Conservation (phyloP, 2,113 vertebrate genomes). For the Emydura subglobosa region DNA sequence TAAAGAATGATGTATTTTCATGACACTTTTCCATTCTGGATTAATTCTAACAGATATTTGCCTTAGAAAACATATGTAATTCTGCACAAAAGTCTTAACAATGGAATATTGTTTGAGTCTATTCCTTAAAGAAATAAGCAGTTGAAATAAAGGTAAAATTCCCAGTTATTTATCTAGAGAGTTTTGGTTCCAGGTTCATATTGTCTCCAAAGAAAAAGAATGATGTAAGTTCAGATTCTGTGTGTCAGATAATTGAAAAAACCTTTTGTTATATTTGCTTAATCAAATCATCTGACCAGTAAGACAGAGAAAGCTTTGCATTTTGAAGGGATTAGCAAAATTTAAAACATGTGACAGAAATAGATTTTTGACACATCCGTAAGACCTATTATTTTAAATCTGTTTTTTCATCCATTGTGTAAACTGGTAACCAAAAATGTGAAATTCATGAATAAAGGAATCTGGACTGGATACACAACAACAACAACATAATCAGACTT, state of each 20-base stretch:
- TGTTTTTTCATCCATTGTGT: background rate
- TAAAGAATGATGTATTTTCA: background rate
- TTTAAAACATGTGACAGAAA: background rate
- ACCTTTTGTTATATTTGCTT: background rate
- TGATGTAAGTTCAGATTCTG: background rate
- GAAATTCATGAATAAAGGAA: background rate
- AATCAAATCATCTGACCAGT: background rate
- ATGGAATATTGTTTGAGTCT: background rate
- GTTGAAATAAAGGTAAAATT: background rate
- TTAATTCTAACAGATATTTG: background rate
- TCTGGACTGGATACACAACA: background rate
- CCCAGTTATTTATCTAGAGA: background rate
- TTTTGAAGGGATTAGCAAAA: background rate
- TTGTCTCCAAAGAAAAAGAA: constrained; percentile 18
- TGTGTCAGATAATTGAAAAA: background rate
- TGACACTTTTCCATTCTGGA: background rate
- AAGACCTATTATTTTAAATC: background rate
- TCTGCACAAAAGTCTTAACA: background rate
- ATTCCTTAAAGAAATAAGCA: background rate
- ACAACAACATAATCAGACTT: background rate
- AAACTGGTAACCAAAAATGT: background rate
- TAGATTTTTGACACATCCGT: background rate
- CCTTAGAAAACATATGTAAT: background rate
- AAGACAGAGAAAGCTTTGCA: background rate
- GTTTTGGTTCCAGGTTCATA: background rate